Percentiles rank a stretch among this genome's conserved stretches.
Conservation (phyloP, 2,113 vertebrate genomes). For the Rhombomys opimus region DNA sequence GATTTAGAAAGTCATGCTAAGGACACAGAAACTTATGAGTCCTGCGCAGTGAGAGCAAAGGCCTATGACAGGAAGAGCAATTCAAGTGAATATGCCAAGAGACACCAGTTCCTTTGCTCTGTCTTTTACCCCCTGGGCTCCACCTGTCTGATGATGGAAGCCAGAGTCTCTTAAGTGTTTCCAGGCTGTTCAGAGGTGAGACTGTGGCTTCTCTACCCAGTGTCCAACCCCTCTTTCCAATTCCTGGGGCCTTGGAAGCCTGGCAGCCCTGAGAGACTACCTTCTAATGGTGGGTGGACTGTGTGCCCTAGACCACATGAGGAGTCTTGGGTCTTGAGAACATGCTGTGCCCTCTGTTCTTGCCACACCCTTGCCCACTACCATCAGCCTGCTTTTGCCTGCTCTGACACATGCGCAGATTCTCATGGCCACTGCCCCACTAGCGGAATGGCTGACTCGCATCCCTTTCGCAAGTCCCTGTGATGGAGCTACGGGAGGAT, state of each 20-base stretch:
- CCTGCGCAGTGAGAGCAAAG: not conserved
- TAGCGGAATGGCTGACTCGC: rapidly evolving
- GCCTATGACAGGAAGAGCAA: rapidly evolving
- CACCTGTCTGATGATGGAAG: not conserved
- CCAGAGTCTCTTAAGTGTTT: not conserved
- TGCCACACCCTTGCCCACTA: too few species aligned
- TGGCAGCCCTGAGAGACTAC: too few species aligned
- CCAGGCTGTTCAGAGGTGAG: not conserved
- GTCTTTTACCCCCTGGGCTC: rapidly evolving
- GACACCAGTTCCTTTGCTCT: rapidly evolving
- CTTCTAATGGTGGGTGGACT: too few species aligned
- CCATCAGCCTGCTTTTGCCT: not conserved
- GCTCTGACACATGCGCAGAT: not conserved
- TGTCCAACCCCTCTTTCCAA: not conserved
- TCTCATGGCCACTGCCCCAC: rapidly evolving
- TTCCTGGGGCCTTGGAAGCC: not conserved
- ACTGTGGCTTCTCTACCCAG: not conserved
- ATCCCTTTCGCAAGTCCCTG: rapidly evolving
- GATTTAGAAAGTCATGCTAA: not conserved
- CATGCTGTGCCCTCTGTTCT: not conserved
- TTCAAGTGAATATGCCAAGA: not conserved
- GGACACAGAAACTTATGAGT: rapidly evolving
- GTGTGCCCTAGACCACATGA: rapidly evolving
- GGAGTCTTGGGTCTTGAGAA: rapidly evolving
- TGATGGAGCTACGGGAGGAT: too few species aligned